Conservation (phyloP, 2,113 vertebrate species). For the Ctenomys sociabilis region DNA sequence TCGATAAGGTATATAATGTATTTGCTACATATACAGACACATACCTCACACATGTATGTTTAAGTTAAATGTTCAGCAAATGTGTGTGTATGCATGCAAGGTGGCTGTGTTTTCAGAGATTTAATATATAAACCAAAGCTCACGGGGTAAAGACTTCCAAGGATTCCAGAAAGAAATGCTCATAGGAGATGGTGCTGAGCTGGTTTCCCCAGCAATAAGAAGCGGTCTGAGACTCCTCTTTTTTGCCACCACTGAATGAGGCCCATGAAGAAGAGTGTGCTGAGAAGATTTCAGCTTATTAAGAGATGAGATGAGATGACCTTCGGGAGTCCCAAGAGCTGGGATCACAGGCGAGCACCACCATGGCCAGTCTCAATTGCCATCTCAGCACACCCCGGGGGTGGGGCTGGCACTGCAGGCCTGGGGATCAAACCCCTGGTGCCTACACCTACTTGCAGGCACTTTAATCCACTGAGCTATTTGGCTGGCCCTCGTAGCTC, state of each 20-base stretch:
- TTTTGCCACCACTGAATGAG: neutral
- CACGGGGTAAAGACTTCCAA: neutral
- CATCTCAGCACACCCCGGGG: too few species aligned
- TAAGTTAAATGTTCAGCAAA: neutral
- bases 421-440: too few species aligned
- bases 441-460: too few species aligned
- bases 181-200: neutral
- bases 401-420: too few species aligned
- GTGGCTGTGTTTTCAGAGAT: neutral
- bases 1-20: neutral
- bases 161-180: neutral
- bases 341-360: too few species aligned
- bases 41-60: neutral
- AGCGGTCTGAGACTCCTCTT: neutral
- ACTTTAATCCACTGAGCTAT: too few species aligned
- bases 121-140: neutral
- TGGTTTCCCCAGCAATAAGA: neutral
- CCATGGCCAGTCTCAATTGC: too few species aligned
- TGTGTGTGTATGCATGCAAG: neutral
- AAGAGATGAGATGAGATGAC: neutral
- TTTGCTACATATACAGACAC: neutral
- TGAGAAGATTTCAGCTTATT: neutral
- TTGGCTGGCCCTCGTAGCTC: too few species aligned
- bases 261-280: neutral
- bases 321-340: neutral